Conservation (phyloP, 2,797 vertebrate genomes). For the Microtus californicus region DNA sequence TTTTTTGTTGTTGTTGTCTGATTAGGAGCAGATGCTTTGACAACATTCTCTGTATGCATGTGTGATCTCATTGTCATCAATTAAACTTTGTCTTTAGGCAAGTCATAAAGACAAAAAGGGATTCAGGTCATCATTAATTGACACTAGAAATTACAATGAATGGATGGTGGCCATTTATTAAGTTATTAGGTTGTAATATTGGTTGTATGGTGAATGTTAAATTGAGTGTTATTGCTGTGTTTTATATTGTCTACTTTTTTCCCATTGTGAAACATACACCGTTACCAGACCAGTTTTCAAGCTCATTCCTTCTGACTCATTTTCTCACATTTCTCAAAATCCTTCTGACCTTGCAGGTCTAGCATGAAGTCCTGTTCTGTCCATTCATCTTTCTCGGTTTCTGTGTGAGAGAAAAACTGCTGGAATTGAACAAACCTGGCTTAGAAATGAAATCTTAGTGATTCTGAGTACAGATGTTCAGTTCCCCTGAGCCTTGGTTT, state of each 20-base stretch:
- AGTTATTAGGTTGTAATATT: background rate
- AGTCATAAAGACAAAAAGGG: conserved; percentile 15
- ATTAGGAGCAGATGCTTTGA: background rate
- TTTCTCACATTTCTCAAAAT: background rate
- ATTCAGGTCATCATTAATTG: background rate
- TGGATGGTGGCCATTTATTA: background rate
- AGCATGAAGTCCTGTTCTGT: background rate
- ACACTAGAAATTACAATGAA: background rate
- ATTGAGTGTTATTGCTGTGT: conserved; percentile 14
- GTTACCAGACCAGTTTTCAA: background rate
- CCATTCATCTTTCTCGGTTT: background rate
- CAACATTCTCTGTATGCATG: background rate
- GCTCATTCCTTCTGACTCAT: background rate
- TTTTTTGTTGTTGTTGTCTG: background rate
- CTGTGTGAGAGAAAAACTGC: background rate
- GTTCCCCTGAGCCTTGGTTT: background rate
- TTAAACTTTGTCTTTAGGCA: conserved; percentile 34
- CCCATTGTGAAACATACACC: background rate
- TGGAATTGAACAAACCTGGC: background rate
- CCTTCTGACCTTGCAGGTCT: background rate
- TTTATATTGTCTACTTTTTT: background rate
- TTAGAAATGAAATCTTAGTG: conserved; percentile 38
- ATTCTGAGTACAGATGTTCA: background rate
- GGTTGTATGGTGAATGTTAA: background rate
- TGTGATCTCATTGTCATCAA: background rate